Conservation (phyloP, 2,797 vertebrate species). For the Periophthalmus magnuspinnatus region DNA sequence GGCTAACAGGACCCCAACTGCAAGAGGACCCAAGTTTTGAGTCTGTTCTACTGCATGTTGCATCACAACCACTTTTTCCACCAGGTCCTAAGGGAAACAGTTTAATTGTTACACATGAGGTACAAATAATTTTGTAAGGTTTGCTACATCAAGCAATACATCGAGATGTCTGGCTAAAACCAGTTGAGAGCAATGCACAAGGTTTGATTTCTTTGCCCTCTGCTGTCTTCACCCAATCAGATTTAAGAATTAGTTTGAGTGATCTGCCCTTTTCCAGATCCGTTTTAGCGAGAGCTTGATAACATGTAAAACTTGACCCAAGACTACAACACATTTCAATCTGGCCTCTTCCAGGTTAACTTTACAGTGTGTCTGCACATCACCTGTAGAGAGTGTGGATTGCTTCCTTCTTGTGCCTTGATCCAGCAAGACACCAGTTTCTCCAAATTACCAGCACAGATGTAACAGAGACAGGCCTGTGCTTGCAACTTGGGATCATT, state of each 20-base stretch:
- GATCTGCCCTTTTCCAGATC: neutral
- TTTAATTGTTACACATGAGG: neutral
- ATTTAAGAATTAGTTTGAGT: neutral
- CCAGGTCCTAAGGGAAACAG: conserved; percentile 83
- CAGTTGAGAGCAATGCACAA: too few species aligned
- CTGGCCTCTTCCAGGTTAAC: neutral
- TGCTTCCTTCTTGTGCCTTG: conserved; percentile 82
- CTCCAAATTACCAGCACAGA: conserved; percentile 94
- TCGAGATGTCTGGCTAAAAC: too few species aligned
- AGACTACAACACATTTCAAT: conserved; percentile 1
- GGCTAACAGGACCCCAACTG: conserved; percentile 83
- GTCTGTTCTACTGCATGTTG: conserved; percentile 86
- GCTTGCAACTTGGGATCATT: conserved; percentile 80
- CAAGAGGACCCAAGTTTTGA: conserved; percentile 70
- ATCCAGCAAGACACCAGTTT: conserved; percentile 93
- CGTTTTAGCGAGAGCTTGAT: neutral
- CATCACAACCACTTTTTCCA: conserved; percentile 95
- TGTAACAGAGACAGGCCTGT: conserved; percentile 94
- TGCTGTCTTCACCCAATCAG: neutral
- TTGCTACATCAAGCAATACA: neutral
- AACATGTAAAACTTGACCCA: neutral
- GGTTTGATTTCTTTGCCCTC: neutral
- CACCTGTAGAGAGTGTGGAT: conserved; percentile 91
- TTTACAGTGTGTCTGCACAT: conserved; percentile 18
- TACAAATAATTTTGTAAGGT: neutral